These are phyloP conservation scores for Agriotes lineatus DNA, from an alignment of 2,888 invertebrate species.

Conservation along the genomic window DNA sequence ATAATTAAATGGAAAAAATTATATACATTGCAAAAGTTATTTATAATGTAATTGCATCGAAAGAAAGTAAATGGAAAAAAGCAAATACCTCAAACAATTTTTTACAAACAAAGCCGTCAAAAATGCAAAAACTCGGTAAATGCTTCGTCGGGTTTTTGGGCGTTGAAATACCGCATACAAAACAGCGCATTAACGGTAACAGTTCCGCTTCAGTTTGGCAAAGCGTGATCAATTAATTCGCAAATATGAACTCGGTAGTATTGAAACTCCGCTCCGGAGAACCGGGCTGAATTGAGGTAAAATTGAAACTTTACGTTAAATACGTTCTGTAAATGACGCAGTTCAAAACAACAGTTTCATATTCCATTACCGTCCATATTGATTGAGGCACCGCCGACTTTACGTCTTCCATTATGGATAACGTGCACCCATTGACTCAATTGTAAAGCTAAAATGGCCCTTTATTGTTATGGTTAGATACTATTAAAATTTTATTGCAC, in stretches of 20 bases:
- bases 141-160: no score
- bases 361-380: conserved; percentile 25
- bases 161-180: no score
- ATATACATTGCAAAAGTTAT: no score
- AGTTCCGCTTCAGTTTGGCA: background rate
- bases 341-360: conserved; percentile 30
- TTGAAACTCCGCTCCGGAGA: background rate
- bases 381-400: conserved; percentile 11
- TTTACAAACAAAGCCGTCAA: no score
- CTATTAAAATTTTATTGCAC: conserved; percentile 31
- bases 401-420: conserved; percentile 14
- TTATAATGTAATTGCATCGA: no score
- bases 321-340: conserved; percentile 23
- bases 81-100: no score
- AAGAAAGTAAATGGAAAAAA: no score
- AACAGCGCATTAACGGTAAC: background rate
- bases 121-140: no score
- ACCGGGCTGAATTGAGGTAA: background rate
- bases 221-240: conserved; percentile 13
- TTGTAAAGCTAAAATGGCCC: conserved; percentile 21
- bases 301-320: conserved; percentile 24
- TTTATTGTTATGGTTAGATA: conserved; percentile 28
- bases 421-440: conserved; percentile 20
- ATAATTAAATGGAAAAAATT: no score
- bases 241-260: conserved; percentile 1